Conservation (phyloP, 2,113 vertebrate species). For the Mixornis gularis region DNA sequence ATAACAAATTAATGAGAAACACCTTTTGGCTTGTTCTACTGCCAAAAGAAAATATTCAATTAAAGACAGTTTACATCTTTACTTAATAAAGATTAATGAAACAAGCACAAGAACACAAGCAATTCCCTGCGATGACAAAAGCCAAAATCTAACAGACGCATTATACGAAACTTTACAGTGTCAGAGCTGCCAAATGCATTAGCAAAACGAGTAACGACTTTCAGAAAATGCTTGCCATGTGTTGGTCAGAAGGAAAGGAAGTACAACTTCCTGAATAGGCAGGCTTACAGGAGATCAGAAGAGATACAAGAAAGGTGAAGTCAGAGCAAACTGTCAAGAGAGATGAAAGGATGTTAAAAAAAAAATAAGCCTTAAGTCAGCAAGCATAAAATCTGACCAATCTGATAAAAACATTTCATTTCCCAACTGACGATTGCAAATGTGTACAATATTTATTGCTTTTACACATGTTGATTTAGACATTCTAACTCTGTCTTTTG, state of each 20-base stretch:
- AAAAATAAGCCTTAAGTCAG: not conserved
- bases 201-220: not conserved
- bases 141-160: conserved; percentile 1
- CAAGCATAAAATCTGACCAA: not conserved
- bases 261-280: conserved; percentile 22
- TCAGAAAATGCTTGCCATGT: conserved; percentile 53
- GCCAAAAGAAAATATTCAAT: conserved; percentile 64
- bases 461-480: not conserved
- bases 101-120: conserved; percentile 56
- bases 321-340: conserved; percentile 1
- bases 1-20: conserved; percentile 71
- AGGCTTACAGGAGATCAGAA: conserved; percentile 1
- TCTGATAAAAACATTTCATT: not conserved
- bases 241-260: conserved; percentile 39
- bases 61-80: conserved; percentile 62
- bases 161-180: conserved; percentile 27
- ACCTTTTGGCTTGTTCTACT: conserved; percentile 52
- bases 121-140: conserved; percentile 36
- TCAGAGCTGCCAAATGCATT: conserved; percentile 38
- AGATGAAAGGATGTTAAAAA: not conserved
- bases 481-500: not conserved
- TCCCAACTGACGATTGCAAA: not conserved
- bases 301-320: conserved; percentile 30
- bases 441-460: not conserved
- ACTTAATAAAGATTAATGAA: conserved; percentile 70